Evolutionary conservation across 2,888 invertebrate genomes (phyloP).

Genomic region (Cephus sareptanus): DNA sequence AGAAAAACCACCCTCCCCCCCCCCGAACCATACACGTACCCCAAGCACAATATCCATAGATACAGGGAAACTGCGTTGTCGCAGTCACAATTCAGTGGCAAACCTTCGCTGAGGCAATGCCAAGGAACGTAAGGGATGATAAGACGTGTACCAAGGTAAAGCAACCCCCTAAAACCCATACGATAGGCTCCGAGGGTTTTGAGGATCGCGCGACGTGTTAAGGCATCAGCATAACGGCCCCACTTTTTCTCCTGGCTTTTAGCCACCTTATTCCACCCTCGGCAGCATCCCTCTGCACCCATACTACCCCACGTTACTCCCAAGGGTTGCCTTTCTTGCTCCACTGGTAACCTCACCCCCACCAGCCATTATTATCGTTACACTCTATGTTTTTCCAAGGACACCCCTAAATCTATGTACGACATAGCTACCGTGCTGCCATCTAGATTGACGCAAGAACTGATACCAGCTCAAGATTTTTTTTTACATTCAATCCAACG

Average conservation of each 20-base stretch:
- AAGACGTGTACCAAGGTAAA: neutral
- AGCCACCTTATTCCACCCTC: conserved; percentile 30
- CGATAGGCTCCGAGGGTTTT: neutral
- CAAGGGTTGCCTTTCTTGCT: neutral
- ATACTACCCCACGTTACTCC: neutral
- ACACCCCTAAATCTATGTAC: neutral
- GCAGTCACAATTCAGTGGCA: conserved; percentile 36
- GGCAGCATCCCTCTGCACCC: neutral
- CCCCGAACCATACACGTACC: conserved; percentile 32
- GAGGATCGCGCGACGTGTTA: conserved; percentile 41
- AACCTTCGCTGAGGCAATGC: conserved; percentile 9
- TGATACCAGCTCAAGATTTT: neutral
- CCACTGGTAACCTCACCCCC: neutral
- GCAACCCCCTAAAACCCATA: neutral
- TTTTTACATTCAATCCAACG: neutral
- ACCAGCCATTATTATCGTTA: neutral
- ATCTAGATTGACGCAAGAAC: neutral
- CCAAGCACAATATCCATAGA: conserved; percentile 24
- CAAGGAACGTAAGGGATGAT: neutral
- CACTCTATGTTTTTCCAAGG: neutral
- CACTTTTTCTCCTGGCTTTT: conserved; percentile 45
- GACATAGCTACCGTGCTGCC: neutral
- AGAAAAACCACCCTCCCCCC: conserved; percentile 14
- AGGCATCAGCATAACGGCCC: conserved; percentile 48
- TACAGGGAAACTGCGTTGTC: conserved; percentile 29